Conservation (phyloP, 92 coral and sea anemone species). For the Porites evermanni region DNA sequence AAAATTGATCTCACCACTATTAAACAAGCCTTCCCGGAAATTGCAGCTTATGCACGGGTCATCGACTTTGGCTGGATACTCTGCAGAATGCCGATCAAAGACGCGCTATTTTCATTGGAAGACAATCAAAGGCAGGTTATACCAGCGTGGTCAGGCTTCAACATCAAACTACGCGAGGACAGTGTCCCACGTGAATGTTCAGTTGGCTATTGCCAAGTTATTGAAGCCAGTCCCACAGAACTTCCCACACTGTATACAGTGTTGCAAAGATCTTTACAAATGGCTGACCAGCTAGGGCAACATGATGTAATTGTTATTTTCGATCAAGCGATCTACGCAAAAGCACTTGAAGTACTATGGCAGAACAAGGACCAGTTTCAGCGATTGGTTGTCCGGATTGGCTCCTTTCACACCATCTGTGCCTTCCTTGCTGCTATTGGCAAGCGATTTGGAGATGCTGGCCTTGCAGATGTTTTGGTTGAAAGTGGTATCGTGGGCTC, state of each 20-base stretch:
- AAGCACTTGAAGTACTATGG: slow-evolving; percentile 65
- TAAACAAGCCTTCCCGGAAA: slow-evolving; percentile 1
- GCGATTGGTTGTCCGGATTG: slow-evolving; percentile 48
- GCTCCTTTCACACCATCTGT: slow-evolving; percentile 62
- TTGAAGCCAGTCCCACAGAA: slow-evolving; percentile 61
- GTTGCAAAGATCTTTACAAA: slow-evolving; percentile 58
- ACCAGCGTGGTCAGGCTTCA: slow-evolving; percentile 60
- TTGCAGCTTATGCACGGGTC: neutral
- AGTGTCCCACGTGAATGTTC: slow-evolving; percentile 20
- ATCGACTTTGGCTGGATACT: slow-evolving; percentile 55
- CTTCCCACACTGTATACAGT: slow-evolving; percentile 61
- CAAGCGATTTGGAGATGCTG: slow-evolving; percentile 62
- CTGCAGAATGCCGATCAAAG: slow-evolving; percentile 35
- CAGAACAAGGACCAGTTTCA: slow-evolving; percentile 40
- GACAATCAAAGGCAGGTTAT: slow-evolving; percentile 16
- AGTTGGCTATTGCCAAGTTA: slow-evolving; percentile 51
- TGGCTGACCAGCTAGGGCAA: slow-evolving; percentile 71
- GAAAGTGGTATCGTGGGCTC: slow-evolving; percentile 62
- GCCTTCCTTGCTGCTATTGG: slow-evolving; percentile 66
- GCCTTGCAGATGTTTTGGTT: slow-evolving; percentile 60
- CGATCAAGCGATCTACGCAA: slow-evolving; percentile 71
- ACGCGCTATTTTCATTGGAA: slow-evolving; percentile 20
- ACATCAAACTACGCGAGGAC: slow-evolving; percentile 5
- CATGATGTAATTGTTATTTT: slow-evolving; percentile 49
- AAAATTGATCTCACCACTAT: neutral